A percentile compares a stretch with the other conserved stretches of the same genome.
phyloP scores from a whole-genome alignment of 2,888 invertebrate genomes.

The Conchocele bisecta region DNA sequence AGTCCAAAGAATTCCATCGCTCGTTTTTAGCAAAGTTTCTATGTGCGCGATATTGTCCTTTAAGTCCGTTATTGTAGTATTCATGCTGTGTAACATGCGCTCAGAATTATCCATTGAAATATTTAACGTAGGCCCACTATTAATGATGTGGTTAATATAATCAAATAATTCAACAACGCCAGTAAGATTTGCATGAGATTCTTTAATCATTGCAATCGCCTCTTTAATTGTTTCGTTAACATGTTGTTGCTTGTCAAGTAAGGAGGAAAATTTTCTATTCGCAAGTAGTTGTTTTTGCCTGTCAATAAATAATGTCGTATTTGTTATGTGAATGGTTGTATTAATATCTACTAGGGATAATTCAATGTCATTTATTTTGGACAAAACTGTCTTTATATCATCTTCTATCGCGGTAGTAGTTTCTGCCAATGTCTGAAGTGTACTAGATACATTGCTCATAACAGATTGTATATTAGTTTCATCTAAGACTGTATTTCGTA shows the following conservation, averaged over 20 bases:
- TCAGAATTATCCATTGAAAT: constrained; percentile 18
- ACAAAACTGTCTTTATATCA: not conserved
- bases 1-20: constrained; percentile 21
- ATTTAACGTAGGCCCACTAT: constrained; percentile 8
- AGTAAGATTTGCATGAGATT: not conserved
- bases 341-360: constrained; percentile 27
- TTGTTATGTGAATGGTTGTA: constrained; percentile 38
- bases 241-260: constrained; percentile 3
- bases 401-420: too few relatives aligned
- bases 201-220: not conserved
- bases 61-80: constrained; percentile 1
- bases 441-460: too few relatives aligned
- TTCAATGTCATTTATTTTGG: not conserved
- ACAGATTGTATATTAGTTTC: not conserved
- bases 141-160: constrained; percentile 3
- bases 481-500: not conserved
- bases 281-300: constrained; percentile 44
- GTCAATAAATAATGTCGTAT: constrained; percentile 42
- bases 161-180: constrained; percentile 12
- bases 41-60: constrained; percentile 2
- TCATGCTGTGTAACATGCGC: not conserved
- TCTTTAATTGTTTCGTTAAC: constrained; percentile 13
- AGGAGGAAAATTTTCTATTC: constrained; percentile 38
- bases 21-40: constrained; percentile 1
- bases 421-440: too few relatives aligned